Evolutionary conservation across 2,113 vertebrate species (phyloP).

Genomic region (Apeltes quadracus): DNA sequence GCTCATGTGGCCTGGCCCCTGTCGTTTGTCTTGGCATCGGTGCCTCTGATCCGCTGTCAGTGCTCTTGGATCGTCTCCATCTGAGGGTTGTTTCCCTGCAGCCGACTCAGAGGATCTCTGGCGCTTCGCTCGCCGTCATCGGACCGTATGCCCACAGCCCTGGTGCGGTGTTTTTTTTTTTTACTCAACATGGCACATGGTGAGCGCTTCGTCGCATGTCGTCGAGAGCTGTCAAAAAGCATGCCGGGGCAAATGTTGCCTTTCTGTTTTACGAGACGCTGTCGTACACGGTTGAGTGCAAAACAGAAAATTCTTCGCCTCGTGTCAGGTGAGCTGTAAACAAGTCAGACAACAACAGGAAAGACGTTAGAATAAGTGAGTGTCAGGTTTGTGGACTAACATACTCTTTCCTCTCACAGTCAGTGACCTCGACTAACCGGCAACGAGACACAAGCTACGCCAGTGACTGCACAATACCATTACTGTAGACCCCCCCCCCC

Average conservation of each 20-base stretch:
- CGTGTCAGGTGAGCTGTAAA: slow-evolving; percentile 16
- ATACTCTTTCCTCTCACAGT: slow-evolving; percentile 23
- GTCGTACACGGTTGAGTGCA: slow-evolving; percentile 1
- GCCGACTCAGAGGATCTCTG: slow-evolving; percentile 46
- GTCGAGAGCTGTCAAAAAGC: slow-evolving; percentile 60
- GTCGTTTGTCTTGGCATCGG: slow-evolving; percentile 46
- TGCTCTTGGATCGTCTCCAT: slow-evolving; percentile 36
- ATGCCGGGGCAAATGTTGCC: slow-evolving; percentile 52
- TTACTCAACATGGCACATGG: slow-evolving; percentile 42
- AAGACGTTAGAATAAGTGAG: slow-evolving; percentile 23
- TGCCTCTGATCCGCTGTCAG: slow-evolving; percentile 42
- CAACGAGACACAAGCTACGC: slow-evolving; percentile 30
- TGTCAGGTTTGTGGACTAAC: slow-evolving; percentile 28
- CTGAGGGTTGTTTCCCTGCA: slow-evolving; percentile 44
- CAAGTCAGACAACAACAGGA: slow-evolving; percentile 23
- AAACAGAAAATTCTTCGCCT: slow-evolving; percentile 28
- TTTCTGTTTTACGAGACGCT: slow-evolving; percentile 58
- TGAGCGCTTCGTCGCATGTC: slow-evolving; percentile 65
- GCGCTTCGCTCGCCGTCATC: slow-evolving; percentile 28
- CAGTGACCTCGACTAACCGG: slow-evolving; percentile 41
- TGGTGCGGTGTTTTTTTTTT: slow-evolving; percentile 46
- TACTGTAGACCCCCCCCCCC: slow-evolving; percentile 50
- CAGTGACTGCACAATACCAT: slow-evolving; percentile 44
- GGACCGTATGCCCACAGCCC: slow-evolving; percentile 37
- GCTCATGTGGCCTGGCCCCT: slow-evolving; percentile 42